Conservation (phyloP, 1,140 invertebrate genomes). For the Ostrea denselamellosa region DNA sequence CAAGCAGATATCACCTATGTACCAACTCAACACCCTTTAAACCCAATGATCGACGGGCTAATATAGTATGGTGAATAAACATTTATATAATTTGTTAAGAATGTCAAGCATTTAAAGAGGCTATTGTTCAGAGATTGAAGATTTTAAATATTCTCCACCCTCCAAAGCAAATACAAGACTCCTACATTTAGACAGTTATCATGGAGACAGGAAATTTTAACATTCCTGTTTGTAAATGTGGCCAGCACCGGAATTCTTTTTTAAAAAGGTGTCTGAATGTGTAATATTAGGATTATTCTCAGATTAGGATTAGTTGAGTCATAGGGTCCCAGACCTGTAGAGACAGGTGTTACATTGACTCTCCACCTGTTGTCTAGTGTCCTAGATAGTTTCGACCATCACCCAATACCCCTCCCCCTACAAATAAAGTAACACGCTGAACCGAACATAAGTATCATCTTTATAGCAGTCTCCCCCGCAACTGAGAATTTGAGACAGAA, state of each 20-base stretch:
- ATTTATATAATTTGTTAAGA: constrained; percentile 39
- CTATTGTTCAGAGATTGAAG: constrained; percentile 28
- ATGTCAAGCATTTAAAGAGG: constrained; percentile 29
- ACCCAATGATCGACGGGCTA: constrained; percentile 3
- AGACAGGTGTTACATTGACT: neutral
- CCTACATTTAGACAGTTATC: neutral
- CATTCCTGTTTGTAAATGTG: neutral
- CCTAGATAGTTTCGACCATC: neutral
- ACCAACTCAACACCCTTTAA: constrained; percentile 31
- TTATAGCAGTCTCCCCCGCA: neutral
- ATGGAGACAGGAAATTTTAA: constrained; percentile 19
- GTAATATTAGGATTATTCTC: constrained; percentile 29
- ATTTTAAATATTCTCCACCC: constrained; percentile 19
- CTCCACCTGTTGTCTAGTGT: neutral
- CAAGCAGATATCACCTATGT: neutral
- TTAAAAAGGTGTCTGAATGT: neutral
- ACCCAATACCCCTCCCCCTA: neutral
- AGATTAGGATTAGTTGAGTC: constrained; percentile 30
- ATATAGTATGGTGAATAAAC: constrained; percentile 32
- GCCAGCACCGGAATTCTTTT: neutral
- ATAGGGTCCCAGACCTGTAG: neutral
- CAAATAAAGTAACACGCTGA: neutral
- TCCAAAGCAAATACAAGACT: neutral
- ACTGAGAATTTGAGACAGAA: neutral
- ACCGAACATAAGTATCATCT: neutral